Base-by-base conservation (phyloP, 2,113 vertebrate genomes). In the Callipepla squamata region DNA sequence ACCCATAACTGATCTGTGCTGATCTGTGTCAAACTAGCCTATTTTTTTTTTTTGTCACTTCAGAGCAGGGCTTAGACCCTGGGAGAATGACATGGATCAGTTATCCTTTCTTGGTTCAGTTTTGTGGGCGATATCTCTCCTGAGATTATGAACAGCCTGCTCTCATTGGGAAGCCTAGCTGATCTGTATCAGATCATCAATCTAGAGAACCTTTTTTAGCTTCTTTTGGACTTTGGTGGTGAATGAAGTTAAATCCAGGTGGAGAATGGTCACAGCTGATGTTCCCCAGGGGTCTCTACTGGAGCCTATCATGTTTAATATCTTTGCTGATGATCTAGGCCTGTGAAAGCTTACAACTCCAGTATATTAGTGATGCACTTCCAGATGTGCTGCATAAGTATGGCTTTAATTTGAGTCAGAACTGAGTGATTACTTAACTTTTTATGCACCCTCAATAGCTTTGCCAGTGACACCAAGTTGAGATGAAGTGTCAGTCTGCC, bases 341-440 rank as follows among this genome's bases (percentile, higher is more conserved):
- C 19, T 28, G 13, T 59, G 50, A 40, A 85, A 36, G 44, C 30
- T 89, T 74, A 67, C 11, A 22, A 11, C 11, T 47, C 22, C 36
- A 38, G 28, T 51, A 13, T 19, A 13, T 57, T 2, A 1, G 78
- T 57, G 36, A 19, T 25, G 15, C 0, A 1, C 2, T 36, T 83
- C 32, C 57, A 83, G 67, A 48, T 40, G 19, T 44, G 58, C 78
- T 84, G 57, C 21, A 1, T 55, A 51, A 65, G 11, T 12, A 10
- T 38, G 26, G 16, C 67, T 70, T 84, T 40, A 45, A 67, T 84
- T 87, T 87, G 0, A 3, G 50, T 75, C 57, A 61, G 63, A 80
- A 80, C 2, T 76, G 40, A 32, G 57, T 62, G 62, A 61, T 50
- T 50, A 30, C 32, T 87, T 36, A 62, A 22, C 51, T 83, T 66